Base-by-base conservation (phyloP, 2,113 vertebrate genomes). In the Scytalopus superciliaris region DNA sequence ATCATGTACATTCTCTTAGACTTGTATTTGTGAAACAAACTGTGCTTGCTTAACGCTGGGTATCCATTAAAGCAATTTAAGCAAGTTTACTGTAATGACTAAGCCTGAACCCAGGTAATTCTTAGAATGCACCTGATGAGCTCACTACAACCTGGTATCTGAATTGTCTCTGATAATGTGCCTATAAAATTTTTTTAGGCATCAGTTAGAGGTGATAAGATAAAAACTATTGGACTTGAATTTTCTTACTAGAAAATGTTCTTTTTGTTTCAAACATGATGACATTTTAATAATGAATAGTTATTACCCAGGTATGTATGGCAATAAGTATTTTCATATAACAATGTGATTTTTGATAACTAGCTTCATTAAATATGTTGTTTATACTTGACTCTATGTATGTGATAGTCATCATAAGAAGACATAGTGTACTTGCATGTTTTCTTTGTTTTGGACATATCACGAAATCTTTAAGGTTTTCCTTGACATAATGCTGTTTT, bases 361-460 rank as follows among this genome's bases (percentile, higher is more conserved):
- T 64, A 25, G 12, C 22, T 83, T 37, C 24, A n/a, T 73, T 52
- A 53, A 45, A 56, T 39, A 45, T 3, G 6, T 14, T 73, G 66
- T 42, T 52, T 63, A 37, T 37, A 72, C 12, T 45, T 19, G 12
- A 47, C 17, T 69, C 11, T n/a, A 27, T 3, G 12, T 28, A 23
- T 27, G 5, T 22, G 63, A 39, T 63, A 31, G 23, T 42, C 16
- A 21, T 74, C 5, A 28, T 56, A 9, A 78, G 68, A 86, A n/a
- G 25, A n/a, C 7, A 21, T 2, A 1, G 7, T 22, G 5, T 70
- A 35, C 23, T 33, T 62, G 21, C 12, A 8, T 9, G 2, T n/a
- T 76, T 59, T 63, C 27, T 77, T 84, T 64, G 17, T 33, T 89
- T 72, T 22, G 68, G 18, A 39, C 1, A 1, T 13, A 37, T 4